These are phyloP conservation scores for Tangara arthus DNA, from an alignment of 2,797 vertebrate genomes.

Conservation along the genomic window DNA sequence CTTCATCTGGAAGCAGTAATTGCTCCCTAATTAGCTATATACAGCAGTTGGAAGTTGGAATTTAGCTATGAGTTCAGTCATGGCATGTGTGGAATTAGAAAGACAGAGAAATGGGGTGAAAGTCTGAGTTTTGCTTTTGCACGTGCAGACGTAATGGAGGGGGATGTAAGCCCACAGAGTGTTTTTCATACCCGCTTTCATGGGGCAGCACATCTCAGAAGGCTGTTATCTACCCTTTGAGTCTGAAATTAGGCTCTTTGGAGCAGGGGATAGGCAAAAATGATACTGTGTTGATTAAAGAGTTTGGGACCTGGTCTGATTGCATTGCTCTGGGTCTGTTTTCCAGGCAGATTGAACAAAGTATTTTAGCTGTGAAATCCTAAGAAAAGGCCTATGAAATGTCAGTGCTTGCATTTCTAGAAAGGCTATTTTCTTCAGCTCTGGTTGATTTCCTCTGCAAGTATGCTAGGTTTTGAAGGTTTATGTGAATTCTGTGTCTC, in stretches of 20 bases:
- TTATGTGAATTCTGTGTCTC: not conserved
- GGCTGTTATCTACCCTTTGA: not conserved
- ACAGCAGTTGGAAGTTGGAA: not conserved
- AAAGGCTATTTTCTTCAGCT: not conserved
- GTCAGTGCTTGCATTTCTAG: not conserved
- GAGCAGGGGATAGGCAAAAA: not conserved
- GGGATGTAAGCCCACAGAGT: not conserved
- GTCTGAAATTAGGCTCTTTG: not conserved
- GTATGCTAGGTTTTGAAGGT: not conserved
- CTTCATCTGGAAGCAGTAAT: not conserved
- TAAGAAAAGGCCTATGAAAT: not conserved
- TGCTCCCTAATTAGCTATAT: not conserved
- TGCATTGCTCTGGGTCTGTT: not conserved
- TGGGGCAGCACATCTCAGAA: not conserved
- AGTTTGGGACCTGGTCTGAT: not conserved
- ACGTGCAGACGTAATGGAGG: not conserved
- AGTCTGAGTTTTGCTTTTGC: not conserved
- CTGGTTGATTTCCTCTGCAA: not conserved
- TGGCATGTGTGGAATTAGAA: fast-evolving
- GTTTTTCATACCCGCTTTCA: not conserved
- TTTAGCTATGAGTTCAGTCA: not conserved
- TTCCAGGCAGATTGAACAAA: not conserved
- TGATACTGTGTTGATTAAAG: not conserved
- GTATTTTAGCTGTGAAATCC: not conserved
- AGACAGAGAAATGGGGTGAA: fast-evolving